Evolutionary conservation across 1,140 invertebrate species (phyloP), one percentile per base, ranked within the genome.

Genomic region (Eriosoma lanigerum): DNA sequence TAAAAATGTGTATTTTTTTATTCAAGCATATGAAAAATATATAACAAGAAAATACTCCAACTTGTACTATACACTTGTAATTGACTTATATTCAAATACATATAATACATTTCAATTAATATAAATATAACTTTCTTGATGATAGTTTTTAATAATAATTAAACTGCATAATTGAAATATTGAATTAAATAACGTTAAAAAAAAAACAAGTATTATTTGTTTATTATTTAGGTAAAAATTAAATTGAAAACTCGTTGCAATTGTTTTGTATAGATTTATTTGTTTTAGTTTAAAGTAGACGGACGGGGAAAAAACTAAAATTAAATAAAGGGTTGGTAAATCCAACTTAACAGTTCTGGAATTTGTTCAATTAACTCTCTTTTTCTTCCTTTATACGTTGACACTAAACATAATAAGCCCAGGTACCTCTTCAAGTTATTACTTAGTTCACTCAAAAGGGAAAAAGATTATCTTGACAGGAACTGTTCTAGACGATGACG

Each of bases 311-410:
- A 75, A 75, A 32, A 26, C 32, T 3, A 24, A 75, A 75, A 75
- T 75, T 24, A 75, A 75, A 75, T 75, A 56, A 56, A 75, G 32
- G 52, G 72, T 58, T 56, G 54, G n/a, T 38, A 58, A 58, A 75
- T 54, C 13, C 72, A 38, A 75, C 21, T 38, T 50, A 13, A n/a
- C 4, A 54, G 29, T 46, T 38, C 52, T 75, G 50, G 26, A 17
- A 56, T 75, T 56, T 38, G 29, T 75, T 56, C 50, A 75, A 58
- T 75, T 75, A 75, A 75, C 72, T 58, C 12, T 29, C n/a, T 54
- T 21, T 54, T 58, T 44, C 44, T 38, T 54, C 29, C 32, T 58
- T 75, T 54, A 54, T 66, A 24, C 68, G 46, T n/a, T 56, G 56
- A 50, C 62, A n/a, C 62, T n/a, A n/a, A 44, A 68, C 26, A 52